Conservation (phyloP, 2,113 vertebrate species). For the Emydura subglobosa region DNA sequence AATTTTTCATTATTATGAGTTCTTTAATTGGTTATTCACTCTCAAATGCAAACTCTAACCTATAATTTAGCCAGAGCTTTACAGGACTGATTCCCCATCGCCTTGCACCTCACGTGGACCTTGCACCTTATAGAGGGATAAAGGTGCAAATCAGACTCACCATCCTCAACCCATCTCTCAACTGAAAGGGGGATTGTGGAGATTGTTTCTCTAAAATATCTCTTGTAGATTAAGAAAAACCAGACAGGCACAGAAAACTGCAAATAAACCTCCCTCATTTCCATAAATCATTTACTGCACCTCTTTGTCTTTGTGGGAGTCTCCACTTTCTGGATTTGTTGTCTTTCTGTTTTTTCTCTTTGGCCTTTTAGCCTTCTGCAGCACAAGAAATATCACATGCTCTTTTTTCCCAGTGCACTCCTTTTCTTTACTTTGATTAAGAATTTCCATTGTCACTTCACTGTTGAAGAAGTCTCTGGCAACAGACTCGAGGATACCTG, state of each 20-base stretch:
- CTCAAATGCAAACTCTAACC: not conserved
- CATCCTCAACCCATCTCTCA: not conserved
- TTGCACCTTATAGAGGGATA: conserved; percentile 26
- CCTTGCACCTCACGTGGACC: conserved; percentile 15
- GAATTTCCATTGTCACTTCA: conserved; percentile 78
- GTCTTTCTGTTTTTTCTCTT: conserved; percentile 17
- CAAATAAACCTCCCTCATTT: conserved; percentile 38
- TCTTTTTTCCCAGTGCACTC: conserved; percentile 83
- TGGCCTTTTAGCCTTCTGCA: conserved; percentile 62
- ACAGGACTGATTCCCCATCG: not conserved
- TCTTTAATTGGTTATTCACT: not conserved
- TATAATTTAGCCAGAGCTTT: not conserved
- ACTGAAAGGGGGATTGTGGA: not conserved
- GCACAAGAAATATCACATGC: conserved; percentile 81
- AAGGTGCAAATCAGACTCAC: not conserved
- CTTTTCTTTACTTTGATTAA: conserved; percentile 78
- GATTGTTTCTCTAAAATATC: not conserved
- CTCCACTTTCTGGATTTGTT: not conserved
- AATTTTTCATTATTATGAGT: conserved; percentile 26
- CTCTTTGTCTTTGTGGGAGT: conserved; percentile 34
- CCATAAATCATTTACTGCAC: conserved; percentile 21
- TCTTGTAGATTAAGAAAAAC: not conserved
- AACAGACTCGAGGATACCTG: conserved; percentile 82
- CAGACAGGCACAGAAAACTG: conserved; percentile 24
- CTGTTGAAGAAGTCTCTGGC: conserved; percentile 83